These are phyloP conservation scores for Apis dorsata DNA, from an alignment of 1,140 invertebrate species.

Conservation along the genomic window DNA sequence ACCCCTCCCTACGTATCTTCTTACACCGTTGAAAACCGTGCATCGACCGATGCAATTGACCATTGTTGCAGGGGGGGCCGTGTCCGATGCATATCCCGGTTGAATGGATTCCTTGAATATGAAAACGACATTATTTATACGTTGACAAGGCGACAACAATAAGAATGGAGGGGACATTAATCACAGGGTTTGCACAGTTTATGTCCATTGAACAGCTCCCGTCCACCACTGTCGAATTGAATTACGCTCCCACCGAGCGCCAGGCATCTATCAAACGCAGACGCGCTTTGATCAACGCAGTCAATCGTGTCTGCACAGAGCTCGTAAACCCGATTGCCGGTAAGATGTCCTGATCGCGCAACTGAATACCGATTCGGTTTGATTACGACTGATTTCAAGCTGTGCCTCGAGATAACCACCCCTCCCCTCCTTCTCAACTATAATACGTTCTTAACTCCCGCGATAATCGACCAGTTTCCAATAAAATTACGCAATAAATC, in stretches of 20 bases:
- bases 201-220: slow-evolving; percentile 23
- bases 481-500: no score
- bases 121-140: slow-evolving; percentile 38
- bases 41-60: slow-evolving; percentile 32
- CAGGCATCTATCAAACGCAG: slow-evolving; percentile 57
- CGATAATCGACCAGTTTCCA: neutral
- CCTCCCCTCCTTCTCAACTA: neutral
- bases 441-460: neutral
- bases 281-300: slow-evolving; percentile 57
- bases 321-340: slow-evolving; percentile 56
- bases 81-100: neutral
- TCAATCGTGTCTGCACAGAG: slow-evolving; percentile 46
- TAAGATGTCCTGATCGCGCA: slow-evolving; percentile 38
- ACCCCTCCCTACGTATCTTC: neutral
- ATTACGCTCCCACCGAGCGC: slow-evolving; percentile 37
- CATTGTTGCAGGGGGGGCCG: slow-evolving; percentile 11
- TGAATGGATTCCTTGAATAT: slow-evolving; percentile 13
- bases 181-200: slow-evolving; percentile 39
- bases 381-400: neutral
- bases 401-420: neutral
- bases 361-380: slow-evolving; percentile 30
- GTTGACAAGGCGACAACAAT: slow-evolving; percentile 34
- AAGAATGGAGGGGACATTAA: slow-evolving; percentile 28
- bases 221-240: slow-evolving; percentile 43
- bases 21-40: neutral